Evolutionary conservation across 1,140 invertebrate genomes (phyloP).

Genomic region (Eumeta japonica): DNA sequence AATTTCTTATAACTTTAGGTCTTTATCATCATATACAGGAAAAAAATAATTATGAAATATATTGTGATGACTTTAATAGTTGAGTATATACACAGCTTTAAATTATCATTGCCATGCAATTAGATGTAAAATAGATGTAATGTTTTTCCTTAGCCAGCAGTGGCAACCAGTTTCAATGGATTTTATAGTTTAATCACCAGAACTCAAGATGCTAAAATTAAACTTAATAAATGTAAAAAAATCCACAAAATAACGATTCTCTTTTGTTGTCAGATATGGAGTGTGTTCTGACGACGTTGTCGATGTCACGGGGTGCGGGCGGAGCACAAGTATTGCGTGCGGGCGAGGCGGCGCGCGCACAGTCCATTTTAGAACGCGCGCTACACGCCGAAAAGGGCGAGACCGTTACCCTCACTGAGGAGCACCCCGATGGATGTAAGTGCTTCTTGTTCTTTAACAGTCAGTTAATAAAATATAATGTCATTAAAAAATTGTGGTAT

Average conservation of each 20-base stretch:
- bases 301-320: conserved; percentile 72
- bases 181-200: too few relatives aligned
- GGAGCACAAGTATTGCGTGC: conserved; percentile 68
- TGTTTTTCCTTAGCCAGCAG: too few relatives aligned
- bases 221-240: too few relatives aligned
- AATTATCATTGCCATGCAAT: too few relatives aligned
- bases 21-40: too few relatives aligned
- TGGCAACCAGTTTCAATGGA: too few relatives aligned
- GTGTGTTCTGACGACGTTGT: conserved; percentile 84
- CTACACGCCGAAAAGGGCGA: conserved; percentile 77
- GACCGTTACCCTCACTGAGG: conserved; percentile 68
- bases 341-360: conserved; percentile 72
- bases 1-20: too few relatives aligned
- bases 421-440: conserved; percentile 84
- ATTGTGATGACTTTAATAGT: too few relatives aligned
- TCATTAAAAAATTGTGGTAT: too few relatives aligned
- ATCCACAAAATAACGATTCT: background rate
- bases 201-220: too few relatives aligned
- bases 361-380: conserved; percentile 82
- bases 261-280: conserved; percentile 69
- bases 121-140: too few relatives aligned
- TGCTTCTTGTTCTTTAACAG: conserved; percentile 27
- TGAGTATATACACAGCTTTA: conserved; percentile 3
- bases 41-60: too few relatives aligned
- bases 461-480: background rate